Base-by-base conservation (phyloP, 1,140 invertebrate genomes). In the Antheraea pernyi region DNA sequence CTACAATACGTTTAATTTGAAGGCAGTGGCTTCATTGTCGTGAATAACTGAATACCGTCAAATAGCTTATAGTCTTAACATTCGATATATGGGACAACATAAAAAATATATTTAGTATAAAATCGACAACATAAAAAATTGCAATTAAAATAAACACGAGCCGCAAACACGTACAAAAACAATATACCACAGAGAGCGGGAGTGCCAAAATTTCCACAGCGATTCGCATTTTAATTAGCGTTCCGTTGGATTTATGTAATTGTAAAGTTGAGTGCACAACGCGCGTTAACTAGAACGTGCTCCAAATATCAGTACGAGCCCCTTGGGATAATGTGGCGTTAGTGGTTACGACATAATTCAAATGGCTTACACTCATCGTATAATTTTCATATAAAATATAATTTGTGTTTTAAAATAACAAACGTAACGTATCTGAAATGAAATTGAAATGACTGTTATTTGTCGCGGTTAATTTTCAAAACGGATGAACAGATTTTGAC, bases 161-260 rank as follows among this genome's bases (percentile, higher is more conserved):
- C 37, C 7, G 30, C 61, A 37, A 18, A n/a, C 22, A 37, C 16
- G 61, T 36, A 63, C 61, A 53, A 53, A 53, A 53, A 53, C 46
- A 63, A 63, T 63, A 37, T 37, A 63, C 61, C 61, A 37, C 16
- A 30, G n/a, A 22, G 37, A 22, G 37, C 30, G 61, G 37, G 59
- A 36, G 59, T 37, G 22, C 61, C 61, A 36, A 63, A 63, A 63
- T 63, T 36, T 63, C 61, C 19, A 37, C 61, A 63, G 22, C 37
- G 61, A 63, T 53, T 53, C 61, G 37, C 61, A 37, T 63, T 63
- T 63, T 63, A 63, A 63, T 63, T 63, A 63, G 61, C 61, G 22
- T 36, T 37, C 7, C 16, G 61, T 63, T 63, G 61, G 61, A 63
- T 36, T 63, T 36, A 37, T 63, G 61, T 63, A 63, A 63, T 63